Evolutionary conservation across 2,888 invertebrate species (phyloP).

Genomic region (Calameuta idolon): DNA sequence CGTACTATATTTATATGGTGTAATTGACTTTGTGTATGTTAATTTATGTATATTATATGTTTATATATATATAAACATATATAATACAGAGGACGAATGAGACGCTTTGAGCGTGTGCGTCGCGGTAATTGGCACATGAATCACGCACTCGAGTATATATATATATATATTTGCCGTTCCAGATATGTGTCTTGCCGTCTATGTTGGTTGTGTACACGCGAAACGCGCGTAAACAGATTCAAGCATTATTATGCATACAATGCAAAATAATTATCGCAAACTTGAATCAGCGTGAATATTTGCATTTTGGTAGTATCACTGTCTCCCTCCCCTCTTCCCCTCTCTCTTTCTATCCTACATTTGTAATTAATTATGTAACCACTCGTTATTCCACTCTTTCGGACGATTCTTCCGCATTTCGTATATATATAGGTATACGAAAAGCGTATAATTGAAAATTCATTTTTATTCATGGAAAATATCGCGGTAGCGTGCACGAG

Average conservation of each 20-base stretch:
- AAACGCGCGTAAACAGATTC: slow-evolving; percentile 30
- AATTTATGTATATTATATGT: not conserved
- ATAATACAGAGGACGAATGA: not conserved
- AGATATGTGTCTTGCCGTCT: slow-evolving; percentile 8
- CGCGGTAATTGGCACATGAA: slow-evolving; percentile 60
- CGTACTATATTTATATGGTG: not conserved
- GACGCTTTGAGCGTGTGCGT: slow-evolving; percentile 33
- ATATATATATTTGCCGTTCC: slow-evolving; percentile 15
- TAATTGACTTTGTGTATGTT: not conserved
- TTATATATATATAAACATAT: no score
- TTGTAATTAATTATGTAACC: not conserved
- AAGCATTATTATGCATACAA: slow-evolving; percentile 51
- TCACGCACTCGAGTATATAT: slow-evolving; percentile 50
- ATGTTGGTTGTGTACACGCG: slow-evolving; percentile 30
- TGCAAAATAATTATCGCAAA: slow-evolving; percentile 53
- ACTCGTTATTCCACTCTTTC: not conserved
- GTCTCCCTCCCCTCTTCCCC: not conserved
- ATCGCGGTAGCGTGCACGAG: not conserved
- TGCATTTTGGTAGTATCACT: slow-evolving; percentile 27
- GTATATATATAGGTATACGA: not conserved
- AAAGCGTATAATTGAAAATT: not conserved
- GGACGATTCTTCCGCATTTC: not conserved
- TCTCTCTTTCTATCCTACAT: not conserved
- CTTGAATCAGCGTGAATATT: slow-evolving; percentile 40
- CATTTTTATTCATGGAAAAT: not conserved